Conservation (phyloP, 2,888 invertebrate genomes). For the Conus canariensis region DNA sequence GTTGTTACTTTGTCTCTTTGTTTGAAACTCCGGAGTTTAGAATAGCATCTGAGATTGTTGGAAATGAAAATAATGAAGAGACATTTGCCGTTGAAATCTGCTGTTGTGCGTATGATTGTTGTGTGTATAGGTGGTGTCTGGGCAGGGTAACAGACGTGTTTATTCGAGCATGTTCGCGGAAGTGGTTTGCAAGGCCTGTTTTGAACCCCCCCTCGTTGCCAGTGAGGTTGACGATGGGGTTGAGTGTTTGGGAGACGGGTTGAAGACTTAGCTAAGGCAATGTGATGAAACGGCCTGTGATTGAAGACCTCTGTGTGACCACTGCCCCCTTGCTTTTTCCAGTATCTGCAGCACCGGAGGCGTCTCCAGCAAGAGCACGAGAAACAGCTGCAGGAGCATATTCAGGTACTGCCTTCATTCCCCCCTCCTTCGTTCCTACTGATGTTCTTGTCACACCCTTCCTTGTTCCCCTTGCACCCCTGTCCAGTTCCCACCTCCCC, state of each 20-base stretch:
- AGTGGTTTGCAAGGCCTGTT: not conserved
- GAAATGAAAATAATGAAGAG: no score
- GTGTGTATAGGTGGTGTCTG: no score
- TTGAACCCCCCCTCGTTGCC: not conserved
- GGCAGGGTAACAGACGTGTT: no score
- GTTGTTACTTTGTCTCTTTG: no score
- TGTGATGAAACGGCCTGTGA: not conserved
- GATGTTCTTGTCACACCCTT: not conserved
- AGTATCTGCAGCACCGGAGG: constrained; percentile 74
- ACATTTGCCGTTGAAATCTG: no score
- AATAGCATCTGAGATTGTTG: no score
- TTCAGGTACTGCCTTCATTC: constrained; percentile 59
- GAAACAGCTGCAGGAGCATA: constrained; percentile 75
- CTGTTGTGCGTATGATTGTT: no score
- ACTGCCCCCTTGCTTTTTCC: constrained; percentile 46
- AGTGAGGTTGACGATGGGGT: not conserved
- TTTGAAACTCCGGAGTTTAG: no score
- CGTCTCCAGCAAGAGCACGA: constrained; percentile 75
- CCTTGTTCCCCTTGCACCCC: not conserved
- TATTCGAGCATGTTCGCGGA: not conserved
- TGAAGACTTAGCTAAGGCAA: not conserved
- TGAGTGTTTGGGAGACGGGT: not conserved
- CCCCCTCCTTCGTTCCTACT: not conserved
- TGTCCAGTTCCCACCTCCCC: no score
- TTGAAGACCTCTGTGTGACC: not conserved